Evolutionary conservation across 2,888 invertebrate genomes (phyloP).

Genomic region (Conistra vaccinii): DNA sequence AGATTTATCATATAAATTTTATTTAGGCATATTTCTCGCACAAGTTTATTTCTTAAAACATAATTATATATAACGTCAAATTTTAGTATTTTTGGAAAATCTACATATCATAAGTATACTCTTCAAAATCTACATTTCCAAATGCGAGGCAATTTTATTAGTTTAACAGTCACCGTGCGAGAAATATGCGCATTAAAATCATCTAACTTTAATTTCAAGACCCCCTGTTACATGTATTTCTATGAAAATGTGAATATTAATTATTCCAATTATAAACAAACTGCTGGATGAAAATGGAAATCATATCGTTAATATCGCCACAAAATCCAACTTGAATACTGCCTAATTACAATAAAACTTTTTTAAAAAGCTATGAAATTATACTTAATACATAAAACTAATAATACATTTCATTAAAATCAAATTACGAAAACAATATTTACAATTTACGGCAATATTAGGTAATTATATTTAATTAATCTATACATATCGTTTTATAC

Average conservation of each 20-base stretch:
- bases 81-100: slow-evolving; percentile 87
- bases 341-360: slow-evolving; percentile 79
- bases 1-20: slow-evolving; percentile 58
- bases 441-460: slow-evolving; percentile 86
- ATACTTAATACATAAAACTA: slow-evolving; percentile 83
- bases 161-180: slow-evolving; percentile 82
- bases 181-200: slow-evolving; percentile 78
- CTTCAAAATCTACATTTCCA: slow-evolving; percentile 90
- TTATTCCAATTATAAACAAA: slow-evolving; percentile 67
- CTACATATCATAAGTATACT: slow-evolving; percentile 82
- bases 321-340: slow-evolving; percentile 87
- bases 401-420: slow-evolving; percentile 88
- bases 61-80: slow-evolving; percentile 84
- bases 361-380: slow-evolving; percentile 86
- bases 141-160: slow-evolving; percentile 90
- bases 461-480: slow-evolving; percentile 79
- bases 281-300: slow-evolving; percentile 67
- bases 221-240: slow-evolving; percentile 87
- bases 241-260: slow-evolving; percentile 73
- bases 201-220: slow-evolving; percentile 76
- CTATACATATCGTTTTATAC: slow-evolving; percentile 88
- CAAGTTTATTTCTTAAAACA: slow-evolving; percentile 80
- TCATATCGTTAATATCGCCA: slow-evolving; percentile 82
- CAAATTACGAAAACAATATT: slow-evolving; percentile 89
- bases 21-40: slow-evolving; percentile 82